Percentiles rank a stretch among this genome's conserved stretches.
These are phyloP conservation scores for Taxidea taxus DNA, from an alignment of 2,113 vertebrate genomes.

Conservation along the genomic window DNA sequence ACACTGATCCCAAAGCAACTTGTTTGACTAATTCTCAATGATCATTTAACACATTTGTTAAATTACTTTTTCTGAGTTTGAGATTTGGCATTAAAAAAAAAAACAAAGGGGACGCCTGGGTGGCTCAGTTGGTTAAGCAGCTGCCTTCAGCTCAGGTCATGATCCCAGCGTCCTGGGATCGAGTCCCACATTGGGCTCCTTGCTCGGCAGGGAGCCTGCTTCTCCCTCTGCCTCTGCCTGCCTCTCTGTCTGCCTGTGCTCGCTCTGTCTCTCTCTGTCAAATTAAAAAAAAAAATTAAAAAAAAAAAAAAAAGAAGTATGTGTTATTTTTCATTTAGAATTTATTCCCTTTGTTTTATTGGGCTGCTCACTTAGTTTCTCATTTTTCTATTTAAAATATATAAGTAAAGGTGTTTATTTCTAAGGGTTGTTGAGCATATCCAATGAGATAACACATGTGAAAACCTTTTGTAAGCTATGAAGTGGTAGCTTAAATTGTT, in stretches of 20 bases:
- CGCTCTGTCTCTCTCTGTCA: too few species aligned
- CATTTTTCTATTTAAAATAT: neutral
- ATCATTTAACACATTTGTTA: neutral
- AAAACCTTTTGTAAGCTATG: neutral
- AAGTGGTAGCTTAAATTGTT: neutral
- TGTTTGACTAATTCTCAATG: neutral
- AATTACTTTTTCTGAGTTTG: constrained; percentile 13
- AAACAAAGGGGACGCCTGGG: too few species aligned
- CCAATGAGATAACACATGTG: neutral
- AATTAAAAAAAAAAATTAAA: too few species aligned
- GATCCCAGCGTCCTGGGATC: too few species aligned
- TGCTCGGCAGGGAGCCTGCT: too few species aligned
- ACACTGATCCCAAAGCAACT: neutral
- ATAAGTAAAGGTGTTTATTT: neutral
- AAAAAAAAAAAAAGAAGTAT: neutral
- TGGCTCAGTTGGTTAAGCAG: too few species aligned
- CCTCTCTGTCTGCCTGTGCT: too few species aligned
- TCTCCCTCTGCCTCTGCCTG: too few species aligned
- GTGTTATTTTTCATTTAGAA: neutral
- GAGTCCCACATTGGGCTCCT: too few species aligned
- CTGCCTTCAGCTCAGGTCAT: too few species aligned
- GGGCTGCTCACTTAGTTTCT: neutral
- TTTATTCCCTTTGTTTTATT: neutral
- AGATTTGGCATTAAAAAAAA: neutral
- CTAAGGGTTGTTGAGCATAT: neutral